phyloP scores from a whole-genome alignment of 2,113 vertebrate genomes.

The Oceanodroma tethys region DNA sequence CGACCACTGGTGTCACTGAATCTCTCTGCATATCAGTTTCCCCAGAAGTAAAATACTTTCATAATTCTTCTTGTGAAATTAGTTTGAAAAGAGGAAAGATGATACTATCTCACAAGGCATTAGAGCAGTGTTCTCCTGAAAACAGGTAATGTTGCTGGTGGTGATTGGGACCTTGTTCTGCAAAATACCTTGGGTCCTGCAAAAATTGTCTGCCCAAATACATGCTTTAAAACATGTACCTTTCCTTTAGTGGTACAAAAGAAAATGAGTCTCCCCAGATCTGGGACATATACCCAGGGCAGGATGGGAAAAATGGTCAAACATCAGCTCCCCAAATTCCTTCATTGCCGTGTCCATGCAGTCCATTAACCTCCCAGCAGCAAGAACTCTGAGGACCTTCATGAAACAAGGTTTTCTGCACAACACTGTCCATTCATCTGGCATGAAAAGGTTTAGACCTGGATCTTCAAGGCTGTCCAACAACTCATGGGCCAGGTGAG shows the following conservation, averaged over 20 bases:
- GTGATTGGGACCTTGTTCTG: not conserved
- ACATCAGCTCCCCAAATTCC: not conserved
- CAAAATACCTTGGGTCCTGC: not conserved
- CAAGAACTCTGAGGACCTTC: not conserved
- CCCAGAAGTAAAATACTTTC: not conserved
- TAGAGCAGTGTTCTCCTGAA: not conserved
- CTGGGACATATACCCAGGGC: not conserved
- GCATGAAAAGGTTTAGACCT: not conserved
- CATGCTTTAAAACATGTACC: accelerated
- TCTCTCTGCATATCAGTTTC: not conserved
- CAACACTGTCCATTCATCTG: too few relatives aligned
- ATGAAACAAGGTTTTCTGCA: not conserved
- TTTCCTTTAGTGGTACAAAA: not conserved
- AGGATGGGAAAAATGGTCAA: not conserved
- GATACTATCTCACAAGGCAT: too few relatives aligned
- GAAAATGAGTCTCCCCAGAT: not conserved
- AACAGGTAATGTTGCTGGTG: not conserved
- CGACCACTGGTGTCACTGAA: not conserved
- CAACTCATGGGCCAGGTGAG: not conserved
- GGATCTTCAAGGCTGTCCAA: not conserved
- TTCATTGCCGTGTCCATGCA: not conserved
- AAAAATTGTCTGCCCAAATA: not conserved
- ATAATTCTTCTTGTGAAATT: not conserved
- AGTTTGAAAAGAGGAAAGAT: not conserved
- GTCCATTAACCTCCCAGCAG: not conserved